Conservation (phyloP, 2,797 vertebrate species). For the Austrolebias charrua region DNA sequence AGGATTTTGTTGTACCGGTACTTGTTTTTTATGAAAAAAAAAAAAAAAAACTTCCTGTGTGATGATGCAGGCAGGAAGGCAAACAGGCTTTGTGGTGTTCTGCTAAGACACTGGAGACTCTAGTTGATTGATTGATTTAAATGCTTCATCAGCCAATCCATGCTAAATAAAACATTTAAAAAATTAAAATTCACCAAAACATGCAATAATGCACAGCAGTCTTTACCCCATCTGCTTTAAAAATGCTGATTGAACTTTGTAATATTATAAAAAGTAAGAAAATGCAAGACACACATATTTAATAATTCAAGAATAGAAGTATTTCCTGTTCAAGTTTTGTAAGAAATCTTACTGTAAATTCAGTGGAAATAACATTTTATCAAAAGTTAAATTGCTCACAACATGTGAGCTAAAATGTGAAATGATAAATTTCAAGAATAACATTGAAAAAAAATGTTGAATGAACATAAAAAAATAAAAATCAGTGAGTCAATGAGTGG, state of each 20-base stretch:
- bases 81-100: constrained; percentile 51
- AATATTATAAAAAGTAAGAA: neutral
- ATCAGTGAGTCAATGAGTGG: neutral
- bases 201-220: constrained; percentile 17
- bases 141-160: constrained; percentile 29
- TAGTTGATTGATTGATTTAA: constrained; percentile 19
- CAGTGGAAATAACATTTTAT: constrained; percentile 7
- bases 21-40: too few species aligned
- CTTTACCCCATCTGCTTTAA: constrained; percentile 5
- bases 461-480: neutral
- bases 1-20: too few species aligned
- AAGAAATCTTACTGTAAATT: constrained; percentile 31
- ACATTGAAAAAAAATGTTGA: neutral
- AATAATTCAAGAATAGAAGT: too few species aligned
- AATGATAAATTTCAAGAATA: too few species aligned
- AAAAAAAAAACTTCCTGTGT: constrained; percentile 33
- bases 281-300: neutral
- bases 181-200: constrained; percentile 26
- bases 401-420: too few species aligned
- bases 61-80: constrained; percentile 36
- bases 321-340: neutral
- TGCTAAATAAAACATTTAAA: constrained; percentile 24
- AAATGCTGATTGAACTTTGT: neutral
- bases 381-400: neutral
- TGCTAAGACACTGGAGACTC: constrained; percentile 41